phyloP scores from a whole-genome alignment of 2,113 vertebrate genomes.

The Toxostoma redivivum region DNA sequence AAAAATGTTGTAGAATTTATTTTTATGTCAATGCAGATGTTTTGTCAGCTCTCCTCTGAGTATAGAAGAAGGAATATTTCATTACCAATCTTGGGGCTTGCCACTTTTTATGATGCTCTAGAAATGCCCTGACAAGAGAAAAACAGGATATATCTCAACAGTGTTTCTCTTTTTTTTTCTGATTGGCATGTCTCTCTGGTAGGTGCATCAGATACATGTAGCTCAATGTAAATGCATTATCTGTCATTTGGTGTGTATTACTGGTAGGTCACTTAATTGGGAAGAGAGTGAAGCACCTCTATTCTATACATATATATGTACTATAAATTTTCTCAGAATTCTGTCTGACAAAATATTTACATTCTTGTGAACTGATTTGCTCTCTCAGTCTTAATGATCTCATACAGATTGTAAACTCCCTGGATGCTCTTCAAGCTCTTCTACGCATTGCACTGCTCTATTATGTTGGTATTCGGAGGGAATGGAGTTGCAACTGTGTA shows the following conservation, averaged over 20 bases:
- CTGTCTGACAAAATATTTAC: neutral
- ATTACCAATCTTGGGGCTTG: neutral
- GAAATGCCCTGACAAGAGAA: neutral
- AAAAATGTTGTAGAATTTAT: neutral
- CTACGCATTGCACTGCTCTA: fast-evolving
- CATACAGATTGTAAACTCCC: neutral
- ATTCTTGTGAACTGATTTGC: neutral
- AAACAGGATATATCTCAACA: neutral
- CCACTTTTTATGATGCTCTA: neutral
- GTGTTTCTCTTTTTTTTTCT: neutral
- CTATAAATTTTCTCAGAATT: neutral
- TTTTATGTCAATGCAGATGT: neutral
- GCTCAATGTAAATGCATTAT: neutral
- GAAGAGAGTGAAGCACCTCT: neutral
- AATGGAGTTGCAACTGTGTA: neutral
- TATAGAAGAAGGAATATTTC: neutral
- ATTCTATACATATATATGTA: neutral
- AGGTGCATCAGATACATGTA: neutral
- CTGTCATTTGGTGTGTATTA: neutral
- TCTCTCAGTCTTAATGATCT: neutral
- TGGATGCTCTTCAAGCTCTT: neutral
- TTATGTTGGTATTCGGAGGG: neutral
- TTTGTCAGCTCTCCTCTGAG: neutral
- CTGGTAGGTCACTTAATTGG: neutral
- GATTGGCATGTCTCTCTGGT: neutral